Conservation (phyloP, 1,140 invertebrate genomes). For the Vanessa atalanta region DNA sequence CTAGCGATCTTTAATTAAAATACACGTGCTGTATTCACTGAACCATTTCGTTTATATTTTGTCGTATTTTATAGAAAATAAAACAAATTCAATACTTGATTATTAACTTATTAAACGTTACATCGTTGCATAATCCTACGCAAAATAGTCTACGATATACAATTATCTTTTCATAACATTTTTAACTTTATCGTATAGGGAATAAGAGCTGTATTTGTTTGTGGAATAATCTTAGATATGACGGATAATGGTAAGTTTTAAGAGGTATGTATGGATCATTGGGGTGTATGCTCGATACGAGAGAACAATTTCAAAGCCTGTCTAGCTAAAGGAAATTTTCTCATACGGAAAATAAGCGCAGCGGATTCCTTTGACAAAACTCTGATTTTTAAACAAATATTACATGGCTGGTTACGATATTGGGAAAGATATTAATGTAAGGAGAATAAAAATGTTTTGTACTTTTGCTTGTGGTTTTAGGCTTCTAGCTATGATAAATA, state of each 20-base stretch:
- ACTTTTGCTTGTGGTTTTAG: too few species aligned
- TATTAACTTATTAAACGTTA: slow-evolving; percentile 6
- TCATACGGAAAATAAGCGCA: slow-evolving; percentile 47
- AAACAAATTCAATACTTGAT: neutral
- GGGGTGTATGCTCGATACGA: slow-evolving; percentile 11
- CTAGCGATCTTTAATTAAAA: too few species aligned
- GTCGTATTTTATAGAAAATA: neutral
- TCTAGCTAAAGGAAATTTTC: slow-evolving; percentile 38
- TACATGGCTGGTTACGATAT: neutral
- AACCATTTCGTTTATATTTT: neutral
- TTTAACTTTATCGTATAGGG: neutral
- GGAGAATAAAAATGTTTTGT: too few species aligned
- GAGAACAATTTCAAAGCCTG: slow-evolving; percentile 42
- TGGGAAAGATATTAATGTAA: neutral
- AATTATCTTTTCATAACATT: neutral
- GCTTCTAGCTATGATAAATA: too few species aligned
- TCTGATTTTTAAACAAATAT: slow-evolving; percentile 24
- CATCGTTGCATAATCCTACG: neutral
- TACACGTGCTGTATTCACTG: too few species aligned
- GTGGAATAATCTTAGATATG: neutral
- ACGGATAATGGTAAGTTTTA: neutral
- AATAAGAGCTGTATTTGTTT: neutral
- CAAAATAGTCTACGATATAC: neutral
- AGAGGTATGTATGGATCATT: neutral
- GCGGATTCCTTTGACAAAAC: slow-evolving; percentile 41